Percentiles rank a stretch among this genome's conserved stretches.
phyloP scores from a whole-genome alignment of 2,113 vertebrate species.

The Agapornis roseicollis region DNA sequence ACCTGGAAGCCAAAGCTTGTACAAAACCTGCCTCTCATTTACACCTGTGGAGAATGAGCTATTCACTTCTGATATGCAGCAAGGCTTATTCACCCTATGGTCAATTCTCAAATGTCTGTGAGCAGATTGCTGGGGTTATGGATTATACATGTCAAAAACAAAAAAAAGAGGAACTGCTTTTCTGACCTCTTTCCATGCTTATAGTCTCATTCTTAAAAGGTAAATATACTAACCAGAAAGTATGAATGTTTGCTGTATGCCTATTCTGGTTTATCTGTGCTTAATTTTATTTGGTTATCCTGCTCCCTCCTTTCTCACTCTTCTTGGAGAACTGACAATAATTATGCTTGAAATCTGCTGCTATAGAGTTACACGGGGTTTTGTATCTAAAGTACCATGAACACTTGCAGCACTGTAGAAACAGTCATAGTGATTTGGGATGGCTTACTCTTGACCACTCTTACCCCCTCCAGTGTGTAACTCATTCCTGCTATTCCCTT shows the following conservation, averaged over 20 bases:
- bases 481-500: neutral
- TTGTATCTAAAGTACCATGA: neutral
- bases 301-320: neutral
- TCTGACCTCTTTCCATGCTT: neutral
- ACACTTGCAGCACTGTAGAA: neutral
- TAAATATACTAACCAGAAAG: neutral
- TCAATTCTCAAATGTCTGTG: neutral
- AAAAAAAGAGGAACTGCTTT: neutral
- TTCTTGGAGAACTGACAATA: neutral
- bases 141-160: neutral
- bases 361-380: neutral
- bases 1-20: neutral
- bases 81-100: neutral
- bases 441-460: neutral
- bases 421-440: neutral
- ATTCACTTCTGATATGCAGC: neutral
- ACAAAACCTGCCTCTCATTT: neutral
- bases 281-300: neutral
- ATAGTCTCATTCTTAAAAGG: neutral
- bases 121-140: slow-evolving; percentile 30
- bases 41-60: neutral
- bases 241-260: neutral
- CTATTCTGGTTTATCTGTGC: neutral
- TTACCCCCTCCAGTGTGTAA: neutral
- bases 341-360: neutral